Evolutionary conservation across 2,888 invertebrate genomes (phyloP).

Genomic region (Zaprionus bogoriensis): DNA sequence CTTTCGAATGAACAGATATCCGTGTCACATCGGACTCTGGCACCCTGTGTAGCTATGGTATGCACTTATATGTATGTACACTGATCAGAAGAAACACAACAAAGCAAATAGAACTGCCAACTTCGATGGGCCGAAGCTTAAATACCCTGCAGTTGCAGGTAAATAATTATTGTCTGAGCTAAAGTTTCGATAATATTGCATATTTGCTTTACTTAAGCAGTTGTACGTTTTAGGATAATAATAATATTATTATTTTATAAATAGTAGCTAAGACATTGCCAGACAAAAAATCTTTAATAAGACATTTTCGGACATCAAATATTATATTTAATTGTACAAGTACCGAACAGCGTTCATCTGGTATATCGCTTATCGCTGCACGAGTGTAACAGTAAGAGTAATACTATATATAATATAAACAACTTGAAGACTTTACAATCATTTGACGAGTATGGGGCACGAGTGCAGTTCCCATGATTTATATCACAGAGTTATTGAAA

Average conservation of each 20-base stretch:
- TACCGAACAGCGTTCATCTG: too few species aligned
- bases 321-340: background rate
- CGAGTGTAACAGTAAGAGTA: background rate
- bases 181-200: too few species aligned
- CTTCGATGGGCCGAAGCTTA: too few species aligned
- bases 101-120: background rate
- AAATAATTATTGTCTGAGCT: too few species aligned
- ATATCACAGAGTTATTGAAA: background rate
- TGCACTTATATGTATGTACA: background rate
- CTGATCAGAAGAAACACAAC: background rate
- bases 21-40: constrained; percentile 4
- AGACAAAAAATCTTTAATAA: background rate
- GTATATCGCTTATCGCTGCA: background rate
- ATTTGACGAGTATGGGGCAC: background rate
- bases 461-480: background rate
- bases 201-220: too few species aligned
- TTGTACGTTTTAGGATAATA: background rate
- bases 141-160: too few species aligned
- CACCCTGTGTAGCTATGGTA: background rate
- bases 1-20: constrained; percentile 27
- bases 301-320: background rate
- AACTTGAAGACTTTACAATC: background rate
- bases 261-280: background rate
- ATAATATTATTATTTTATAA: background rate
- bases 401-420: background rate